Percentiles rank a stretch among this genome's conserved stretches.
Conservation (phyloP, 2,113 vertebrate species). For the Phrynocephalus versicolor region DNA sequence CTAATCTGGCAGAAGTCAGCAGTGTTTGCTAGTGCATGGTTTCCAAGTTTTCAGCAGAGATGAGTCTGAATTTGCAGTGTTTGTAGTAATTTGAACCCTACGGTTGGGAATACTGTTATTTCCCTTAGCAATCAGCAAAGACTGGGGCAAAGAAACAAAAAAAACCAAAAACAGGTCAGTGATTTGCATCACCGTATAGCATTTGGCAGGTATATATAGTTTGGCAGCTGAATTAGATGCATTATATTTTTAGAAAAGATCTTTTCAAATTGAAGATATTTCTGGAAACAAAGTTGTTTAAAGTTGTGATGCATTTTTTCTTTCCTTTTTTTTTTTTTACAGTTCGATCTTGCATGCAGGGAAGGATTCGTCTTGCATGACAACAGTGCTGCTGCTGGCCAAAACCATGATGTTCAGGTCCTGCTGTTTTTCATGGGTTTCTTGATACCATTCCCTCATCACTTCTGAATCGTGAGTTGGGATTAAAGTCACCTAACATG, state of each 20-base stretch:
- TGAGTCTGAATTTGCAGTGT: conserved; percentile 72
- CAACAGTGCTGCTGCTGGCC: conserved; percentile 97
- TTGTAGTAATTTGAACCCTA: conserved; percentile 75
- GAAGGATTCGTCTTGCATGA: conserved; percentile 99
- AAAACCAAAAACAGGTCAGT: conserved; percentile 70
- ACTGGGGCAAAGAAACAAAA: conserved; percentile 56
- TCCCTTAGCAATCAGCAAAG: conserved; percentile 78
- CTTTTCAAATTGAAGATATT: conserved; percentile 73
- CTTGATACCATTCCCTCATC: conserved; percentile 98
- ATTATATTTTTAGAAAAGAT: conserved; percentile 77
- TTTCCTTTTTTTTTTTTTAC: conserved; percentile 71
- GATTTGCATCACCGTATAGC: conserved; percentile 76
- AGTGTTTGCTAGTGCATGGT: conserved; percentile 77
- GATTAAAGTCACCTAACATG: conserved; percentile 90
- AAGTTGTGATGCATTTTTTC: conserved; percentile 63
- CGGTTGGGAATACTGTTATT: conserved; percentile 70
- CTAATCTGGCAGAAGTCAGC: conserved; percentile 76
- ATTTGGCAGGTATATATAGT: conserved; percentile 76
- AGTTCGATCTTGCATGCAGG: conserved; percentile 98
- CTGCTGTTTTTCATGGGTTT: conserved; percentile 96
- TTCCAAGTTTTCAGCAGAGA: conserved; percentile 74
- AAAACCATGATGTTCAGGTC: conserved; percentile 98
- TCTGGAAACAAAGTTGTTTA: conserved; percentile 73
- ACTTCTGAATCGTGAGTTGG: conserved; percentile 97
- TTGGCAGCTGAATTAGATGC: conserved; percentile 72